Conservation (phyloP, 2,888 invertebrate genomes). For the Troides helena region DNA sequence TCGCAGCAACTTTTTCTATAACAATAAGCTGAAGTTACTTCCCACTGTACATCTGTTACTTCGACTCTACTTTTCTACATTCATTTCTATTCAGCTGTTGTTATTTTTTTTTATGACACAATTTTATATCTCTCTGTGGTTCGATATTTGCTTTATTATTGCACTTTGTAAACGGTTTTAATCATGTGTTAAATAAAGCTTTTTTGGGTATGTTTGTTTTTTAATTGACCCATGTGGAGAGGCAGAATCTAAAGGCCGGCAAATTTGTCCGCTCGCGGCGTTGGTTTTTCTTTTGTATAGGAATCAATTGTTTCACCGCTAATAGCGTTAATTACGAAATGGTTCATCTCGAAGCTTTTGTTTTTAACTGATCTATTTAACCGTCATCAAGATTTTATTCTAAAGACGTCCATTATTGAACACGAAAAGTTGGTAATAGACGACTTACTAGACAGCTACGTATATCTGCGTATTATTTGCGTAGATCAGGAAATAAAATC, state of each 20-base stretch:
- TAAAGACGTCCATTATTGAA: too few relatives aligned
- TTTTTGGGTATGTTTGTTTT: slow-evolving; percentile 9
- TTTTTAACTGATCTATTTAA: too few relatives aligned
- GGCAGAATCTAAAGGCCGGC: slow-evolving; percentile 8
- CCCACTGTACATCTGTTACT: slow-evolving; percentile 29
- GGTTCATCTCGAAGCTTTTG: too few relatives aligned
- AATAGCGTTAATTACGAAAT: slow-evolving; percentile 1
- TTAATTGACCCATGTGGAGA: slow-evolving; percentile 21
- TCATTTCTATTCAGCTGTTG: slow-evolving; percentile 18
- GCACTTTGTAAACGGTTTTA: slow-evolving; percentile 12
- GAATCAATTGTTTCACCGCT: slow-evolving; percentile 21
- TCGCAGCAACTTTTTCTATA: slow-evolving; percentile 28
- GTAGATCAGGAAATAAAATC: too few relatives aligned
- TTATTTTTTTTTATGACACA: slow-evolving; percentile 19
- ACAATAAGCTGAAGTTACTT: slow-evolving; percentile 26
- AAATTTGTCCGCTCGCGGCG: slow-evolving; percentile 21
- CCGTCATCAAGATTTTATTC: too few relatives aligned
- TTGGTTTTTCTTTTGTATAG: slow-evolving; percentile 19
- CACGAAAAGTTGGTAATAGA: too few relatives aligned
- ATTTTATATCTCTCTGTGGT: slow-evolving; percentile 9
- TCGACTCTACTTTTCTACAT: slow-evolving; percentile 16
- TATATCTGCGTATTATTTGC: too few relatives aligned
- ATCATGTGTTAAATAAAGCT: slow-evolving; percentile 5
- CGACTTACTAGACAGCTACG: too few relatives aligned
- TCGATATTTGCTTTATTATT: slow-evolving; percentile 7